Base-by-base conservation (phyloP, 2,797 vertebrate genomes). In the Varecia variegata region DNA sequence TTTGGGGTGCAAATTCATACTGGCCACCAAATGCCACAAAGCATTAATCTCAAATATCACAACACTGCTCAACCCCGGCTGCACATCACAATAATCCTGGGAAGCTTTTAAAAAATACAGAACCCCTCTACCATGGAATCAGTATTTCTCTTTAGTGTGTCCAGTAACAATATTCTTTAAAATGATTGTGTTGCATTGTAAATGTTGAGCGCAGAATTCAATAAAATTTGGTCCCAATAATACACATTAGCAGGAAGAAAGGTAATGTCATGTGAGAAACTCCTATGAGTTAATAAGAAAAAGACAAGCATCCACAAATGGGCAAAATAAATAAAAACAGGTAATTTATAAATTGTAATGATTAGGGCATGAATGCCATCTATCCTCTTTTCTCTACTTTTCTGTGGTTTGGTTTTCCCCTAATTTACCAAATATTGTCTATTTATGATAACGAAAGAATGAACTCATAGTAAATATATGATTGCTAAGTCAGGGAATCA, bases 401-500 rank as follows among this genome's bases (percentile, higher is more conserved):
- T 43, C 32, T 60, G 21, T 60, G 27, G 14, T 20, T 80, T 76
- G 25, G 47, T 58, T 76, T 27, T 32, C 54, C 27, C 17, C 2
- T 71, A 76, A 65, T 45, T 76, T 92, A 17, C 14, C 5, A 71
- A 79, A 74, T 82, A 82, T 15, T 93, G 32, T 60, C 12, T 65
- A 45, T 38, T 79, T 79, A 45, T 45, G 4, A 35, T 13, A 76
- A 45, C 14, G 18, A 5, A 32, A 87, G 21, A 88, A 79, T 58
- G 7, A 77, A 79, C 3, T n/a, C 17, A 47, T 18, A 74, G n/a
- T 83, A 68, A 76, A 47, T 68, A 65, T 21, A 13, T 20, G 2
- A 88, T 77, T 93, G 12, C 45, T 71, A 90, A 47, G 7, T 73
- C 17, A 90, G 65, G 60, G 30, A 27, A 70, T 67, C 47, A 89